phyloP scores from a whole-genome alignment of 2,797 vertebrate species.

The Poecilia picta region DNA sequence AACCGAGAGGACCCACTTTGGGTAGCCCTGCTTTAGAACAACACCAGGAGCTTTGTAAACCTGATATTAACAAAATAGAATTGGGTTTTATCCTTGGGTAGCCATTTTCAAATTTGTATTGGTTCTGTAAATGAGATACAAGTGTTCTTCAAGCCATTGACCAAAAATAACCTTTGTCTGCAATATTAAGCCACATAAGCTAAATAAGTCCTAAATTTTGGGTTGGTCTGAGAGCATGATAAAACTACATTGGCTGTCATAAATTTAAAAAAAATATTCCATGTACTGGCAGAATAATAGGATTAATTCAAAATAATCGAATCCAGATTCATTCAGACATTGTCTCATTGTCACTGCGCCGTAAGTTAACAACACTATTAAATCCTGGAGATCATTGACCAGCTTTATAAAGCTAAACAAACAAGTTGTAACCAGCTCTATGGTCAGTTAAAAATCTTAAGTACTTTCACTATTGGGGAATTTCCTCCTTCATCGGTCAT shows the following conservation, averaged over 20 bases:
- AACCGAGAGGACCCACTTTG: too few relatives aligned
- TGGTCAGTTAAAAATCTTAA: background rate
- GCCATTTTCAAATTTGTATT: background rate
- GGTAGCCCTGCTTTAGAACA: background rate
- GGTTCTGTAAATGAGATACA: background rate
- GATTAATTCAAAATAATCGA: background rate
- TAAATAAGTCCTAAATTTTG: background rate
- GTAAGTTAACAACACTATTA: background rate
- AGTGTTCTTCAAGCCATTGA: background rate
- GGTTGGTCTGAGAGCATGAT: background rate
- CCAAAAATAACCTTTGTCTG: background rate
- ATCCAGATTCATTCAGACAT: background rate
- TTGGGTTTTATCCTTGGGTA: background rate
- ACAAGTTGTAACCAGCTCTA: background rate
- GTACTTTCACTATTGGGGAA: slow-evolving; percentile 18
- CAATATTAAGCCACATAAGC: background rate
- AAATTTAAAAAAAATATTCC: background rate
- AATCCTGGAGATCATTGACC: slow-evolving; percentile 3
- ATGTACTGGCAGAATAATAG: background rate
- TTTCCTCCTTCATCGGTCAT: background rate
- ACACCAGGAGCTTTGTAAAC: background rate
- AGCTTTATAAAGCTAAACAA: slow-evolving; percentile 42
- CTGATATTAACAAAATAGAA: background rate
- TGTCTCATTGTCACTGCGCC: background rate
- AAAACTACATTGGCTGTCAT: background rate